Evolutionary conservation across 2,888 invertebrate genomes (phyloP).

Genomic region (Drosophila pegasa): DNA sequence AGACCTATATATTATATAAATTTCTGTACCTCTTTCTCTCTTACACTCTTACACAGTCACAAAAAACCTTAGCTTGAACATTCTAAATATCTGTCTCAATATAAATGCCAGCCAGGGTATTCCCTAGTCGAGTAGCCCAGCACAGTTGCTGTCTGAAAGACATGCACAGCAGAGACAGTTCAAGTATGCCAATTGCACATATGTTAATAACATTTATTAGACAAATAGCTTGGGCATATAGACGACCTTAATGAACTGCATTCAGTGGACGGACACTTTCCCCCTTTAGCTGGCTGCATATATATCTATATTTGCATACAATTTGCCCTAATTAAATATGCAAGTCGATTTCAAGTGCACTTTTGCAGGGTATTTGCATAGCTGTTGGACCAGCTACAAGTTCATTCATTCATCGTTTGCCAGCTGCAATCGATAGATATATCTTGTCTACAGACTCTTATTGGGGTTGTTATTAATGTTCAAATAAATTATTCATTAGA

Average conservation of each 20-base stretch:
- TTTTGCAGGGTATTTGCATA: slow-evolving; percentile 50
- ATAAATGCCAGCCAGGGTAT: not conserved
- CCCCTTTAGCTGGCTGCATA: not conserved
- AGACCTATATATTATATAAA: too few species aligned
- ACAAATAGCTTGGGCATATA: slow-evolving; percentile 25
- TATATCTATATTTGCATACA: slow-evolving; percentile 9
- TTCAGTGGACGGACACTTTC: slow-evolving; percentile 14
- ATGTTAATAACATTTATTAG: slow-evolving; percentile 12
- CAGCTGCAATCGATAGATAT: slow-evolving; percentile 15
- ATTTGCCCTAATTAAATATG: slow-evolving; percentile 21
- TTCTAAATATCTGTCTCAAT: too few species aligned
- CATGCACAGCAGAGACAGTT: not conserved
- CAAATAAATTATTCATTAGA: slow-evolving; percentile 49
- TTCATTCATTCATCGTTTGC: slow-evolving; percentile 50
- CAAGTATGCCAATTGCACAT: not conserved
- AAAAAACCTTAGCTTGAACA: too few species aligned
- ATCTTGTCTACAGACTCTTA: not conserved
- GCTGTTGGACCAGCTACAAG: slow-evolving; percentile 44
- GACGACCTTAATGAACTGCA: slow-evolving; percentile 25
- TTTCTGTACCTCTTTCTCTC: too few species aligned
- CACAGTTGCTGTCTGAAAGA: not conserved
- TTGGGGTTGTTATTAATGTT: not conserved
- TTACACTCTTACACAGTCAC: too few species aligned
- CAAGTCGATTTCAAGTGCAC: slow-evolving; percentile 31
- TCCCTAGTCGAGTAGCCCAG: not conserved